Base-by-base conservation (phyloP, 2,113 vertebrate genomes). In the Hiodon alosoides region DNA sequence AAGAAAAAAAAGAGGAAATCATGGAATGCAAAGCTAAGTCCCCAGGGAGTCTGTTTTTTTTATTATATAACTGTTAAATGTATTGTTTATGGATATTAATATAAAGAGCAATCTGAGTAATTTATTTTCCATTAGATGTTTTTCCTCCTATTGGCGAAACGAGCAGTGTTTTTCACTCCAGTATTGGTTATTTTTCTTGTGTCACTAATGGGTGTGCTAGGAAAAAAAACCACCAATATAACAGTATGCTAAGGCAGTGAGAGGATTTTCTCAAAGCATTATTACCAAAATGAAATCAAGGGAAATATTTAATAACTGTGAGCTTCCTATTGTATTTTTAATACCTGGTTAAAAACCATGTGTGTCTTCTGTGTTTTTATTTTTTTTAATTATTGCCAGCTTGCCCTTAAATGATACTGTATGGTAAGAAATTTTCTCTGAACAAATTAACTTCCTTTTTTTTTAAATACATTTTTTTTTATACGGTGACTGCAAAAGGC, bases 361-460 rank as follows among this genome's bases (percentile, higher is more conserved):
- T 75, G 80, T 79, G 83, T 85, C 79, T 85, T 90, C 80, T 89
- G 81, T 86, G 86, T 82, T 87, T 81, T 69, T 74, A 57, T 77
- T 74, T 79, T 8, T 79, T 73, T 77, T 71, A 16, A 67, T 78
- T 72, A 80, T 84, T 85, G 83, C 88, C 89, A 91, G 89, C 87
- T 94, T 93, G 91, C 91, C 91, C 91, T 85, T 78, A 88, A 90
- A 89, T 90, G 88, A 89, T 91, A 89, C 90, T 90, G 87, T 89
- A 90, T 83, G 89, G 88, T 89, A 90, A 86, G 86, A 91, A 87
- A 90, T 92, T 93, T 91, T 92, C 87, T 90, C 84, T 91, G 91
- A 93, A 91, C 83, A 94, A 95, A 92, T 86, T 71, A 92, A 92
- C 89, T 90, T 94, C 93, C 92, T 91, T 93, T 89, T 54, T 54